Evolutionary conservation across 2,888 invertebrate genomes (phyloP), one percentile per base, ranked within the genome.

Genomic region (Andrena praecox): DNA sequence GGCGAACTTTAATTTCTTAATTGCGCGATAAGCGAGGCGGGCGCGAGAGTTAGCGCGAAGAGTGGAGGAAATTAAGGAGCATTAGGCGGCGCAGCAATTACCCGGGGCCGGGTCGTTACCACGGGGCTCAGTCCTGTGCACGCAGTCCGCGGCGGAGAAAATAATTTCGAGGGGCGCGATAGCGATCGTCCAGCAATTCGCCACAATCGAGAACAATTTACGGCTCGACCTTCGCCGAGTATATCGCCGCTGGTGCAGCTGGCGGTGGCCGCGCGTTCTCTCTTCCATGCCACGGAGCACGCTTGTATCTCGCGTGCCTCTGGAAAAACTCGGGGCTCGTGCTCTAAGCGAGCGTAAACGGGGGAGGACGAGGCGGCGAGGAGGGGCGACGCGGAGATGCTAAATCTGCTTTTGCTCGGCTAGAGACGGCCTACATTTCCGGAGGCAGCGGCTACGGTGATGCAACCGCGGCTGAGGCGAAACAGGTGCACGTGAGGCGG

Each of bases 121-220:
- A 33, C 31, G 10, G 62, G 29, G 16, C 33, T 20, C 50, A 54
- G 27, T 42, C 10, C 42, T 56, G 54, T 73, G 68, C 68, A 70
- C 42, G 42, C 72, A 33, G 66, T 48, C 69, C 70, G 63, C 50
- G n/a, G 27, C 56, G 29, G 56, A 56, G 73, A 69, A 69, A 87
- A 82, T 87, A 85, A 87, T 87, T 85, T 74, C 56, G 56, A 56
- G 56, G 67, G 82, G 59, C 63, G 56, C 67, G 87, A 87, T 87
- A 87, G 78, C 76, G 82, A 87, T 87, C 87, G 82, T 68, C 60
- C 60, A 78, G 74, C 80, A 87, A 87, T 82, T 87, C 80, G 77
- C 80, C 69, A 66, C 82, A 87, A 87, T 87, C 85, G 86, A 80
- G 87, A 85, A 87, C 86, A 87, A 87, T 87, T 87, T 87, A 75